Conservation (phyloP, 2,888 invertebrate species). For the Trissonchulus sp. region DNA sequence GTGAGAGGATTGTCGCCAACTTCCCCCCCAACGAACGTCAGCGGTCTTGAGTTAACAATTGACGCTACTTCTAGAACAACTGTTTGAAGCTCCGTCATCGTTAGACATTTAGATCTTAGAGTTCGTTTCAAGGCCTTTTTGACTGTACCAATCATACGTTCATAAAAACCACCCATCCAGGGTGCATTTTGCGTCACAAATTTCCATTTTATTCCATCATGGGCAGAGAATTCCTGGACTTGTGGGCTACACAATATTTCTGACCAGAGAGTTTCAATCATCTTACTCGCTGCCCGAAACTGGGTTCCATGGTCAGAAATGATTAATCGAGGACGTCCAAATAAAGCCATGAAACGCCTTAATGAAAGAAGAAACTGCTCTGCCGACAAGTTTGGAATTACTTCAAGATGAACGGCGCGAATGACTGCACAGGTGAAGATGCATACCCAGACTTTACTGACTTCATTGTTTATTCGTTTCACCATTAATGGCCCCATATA, state of each 20-base stretch:
- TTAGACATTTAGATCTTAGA: neutral
- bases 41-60: constrained; percentile 7
- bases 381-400: constrained; percentile 47
- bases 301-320: constrained; percentile 53
- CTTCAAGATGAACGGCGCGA: too few species aligned
- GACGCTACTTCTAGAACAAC: neutral
- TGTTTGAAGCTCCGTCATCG: constrained; percentile 12
- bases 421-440: too few species aligned
- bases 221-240: neutral
- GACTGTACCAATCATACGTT: constrained; percentile 52
- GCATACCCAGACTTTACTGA: too few species aligned
- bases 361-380: constrained; percentile 46
- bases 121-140: constrained; percentile 42
- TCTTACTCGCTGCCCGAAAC: constrained; percentile 50
- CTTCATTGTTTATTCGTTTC: too few species aligned
- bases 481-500: too few species aligned
- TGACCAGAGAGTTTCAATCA: neutral
- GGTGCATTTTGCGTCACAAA: constrained; percentile 53
- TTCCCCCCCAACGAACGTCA: constrained; percentile 11
- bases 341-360: constrained; percentile 46
- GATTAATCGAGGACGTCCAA: constrained; percentile 47
- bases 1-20: constrained; percentile 5
- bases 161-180: constrained; percentile 57
- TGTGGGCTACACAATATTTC: neutral
- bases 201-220: constrained; percentile 40